Percentiles rank a stretch among this genome's conserved stretches.
phyloP scores from a whole-genome alignment of 2,888 invertebrate species.

The Hyposoter dolosus region DNA sequence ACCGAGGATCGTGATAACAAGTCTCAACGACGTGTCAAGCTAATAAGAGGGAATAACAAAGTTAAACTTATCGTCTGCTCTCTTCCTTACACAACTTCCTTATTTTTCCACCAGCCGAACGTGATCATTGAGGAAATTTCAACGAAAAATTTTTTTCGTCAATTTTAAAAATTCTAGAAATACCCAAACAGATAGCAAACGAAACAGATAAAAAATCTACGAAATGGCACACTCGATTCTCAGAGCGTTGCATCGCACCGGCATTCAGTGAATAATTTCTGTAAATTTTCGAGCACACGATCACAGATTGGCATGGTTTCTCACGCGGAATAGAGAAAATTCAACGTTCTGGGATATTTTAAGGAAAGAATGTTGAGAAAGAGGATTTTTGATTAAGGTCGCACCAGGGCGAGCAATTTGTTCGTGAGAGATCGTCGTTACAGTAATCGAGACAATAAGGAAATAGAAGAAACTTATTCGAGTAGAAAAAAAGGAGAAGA shows the following conservation, averaged over 20 bases:
- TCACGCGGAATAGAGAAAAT: conserved; percentile 1
- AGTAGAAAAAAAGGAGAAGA: conserved; percentile 5
- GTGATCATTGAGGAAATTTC: not conserved
- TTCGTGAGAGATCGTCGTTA: conserved; percentile 38
- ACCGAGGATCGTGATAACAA: conserved; percentile 13
- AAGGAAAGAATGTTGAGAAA: not conserved
- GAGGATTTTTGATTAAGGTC: conserved; percentile 25
- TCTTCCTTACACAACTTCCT: not conserved
- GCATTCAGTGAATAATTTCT: not conserved
- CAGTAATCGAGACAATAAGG: conserved; percentile 48
- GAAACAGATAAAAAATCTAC: no score
- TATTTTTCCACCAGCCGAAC: not conserved
- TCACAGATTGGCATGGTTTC: conserved; percentile 11
- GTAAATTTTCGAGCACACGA: not conserved
- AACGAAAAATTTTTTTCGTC: not conserved
- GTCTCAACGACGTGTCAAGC: conserved; percentile 3
- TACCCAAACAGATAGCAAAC: no score
- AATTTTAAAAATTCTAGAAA: no score
- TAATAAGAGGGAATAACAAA: not conserved
- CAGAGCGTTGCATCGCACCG: not conserved
- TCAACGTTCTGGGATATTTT: conserved; percentile 9
- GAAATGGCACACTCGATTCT: no score
- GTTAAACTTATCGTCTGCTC: conserved; percentile 1
- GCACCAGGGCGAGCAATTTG: conserved; percentile 17
- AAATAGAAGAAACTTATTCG: conserved; percentile 38